phyloP scores from a whole-genome alignment of 2,888 invertebrate species.

The Microplitis manilae region DNA sequence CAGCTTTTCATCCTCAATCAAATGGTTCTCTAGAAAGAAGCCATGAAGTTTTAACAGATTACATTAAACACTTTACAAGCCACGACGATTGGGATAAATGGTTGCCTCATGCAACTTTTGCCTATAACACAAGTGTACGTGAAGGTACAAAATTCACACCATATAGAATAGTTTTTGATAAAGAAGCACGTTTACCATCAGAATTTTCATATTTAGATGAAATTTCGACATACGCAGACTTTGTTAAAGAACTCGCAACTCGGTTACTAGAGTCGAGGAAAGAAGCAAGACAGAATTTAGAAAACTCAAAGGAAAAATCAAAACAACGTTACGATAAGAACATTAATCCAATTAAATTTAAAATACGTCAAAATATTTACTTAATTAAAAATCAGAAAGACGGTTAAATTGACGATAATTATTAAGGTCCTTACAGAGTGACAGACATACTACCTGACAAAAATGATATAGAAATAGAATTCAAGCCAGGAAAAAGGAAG shows the following conservation, averaged over 20 bases:
- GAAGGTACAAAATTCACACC: slow-evolving; percentile 36
- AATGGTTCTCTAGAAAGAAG: slow-evolving; percentile 39
- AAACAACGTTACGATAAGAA: slow-evolving; percentile 33
- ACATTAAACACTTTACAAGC: slow-evolving; percentile 24
- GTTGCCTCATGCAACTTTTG: slow-evolving; percentile 13
- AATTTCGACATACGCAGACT: slow-evolving; percentile 18
- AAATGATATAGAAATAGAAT: slow-evolving; percentile 14
- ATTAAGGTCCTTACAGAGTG: slow-evolving; percentile 34
- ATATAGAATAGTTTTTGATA: slow-evolving; percentile 24
- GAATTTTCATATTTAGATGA: not conserved
- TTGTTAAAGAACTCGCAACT: slow-evolving; percentile 11
- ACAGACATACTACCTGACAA: slow-evolving; percentile 9
- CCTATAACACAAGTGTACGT: slow-evolving; percentile 29
- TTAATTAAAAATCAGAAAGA: slow-evolving; percentile 34
- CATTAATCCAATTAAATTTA: slow-evolving; percentile 26
- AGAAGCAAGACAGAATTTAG: slow-evolving; percentile 22
- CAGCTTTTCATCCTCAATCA: slow-evolving; percentile 44
- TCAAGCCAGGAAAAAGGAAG: not conserved
- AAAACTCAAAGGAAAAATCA: slow-evolving; percentile 11
- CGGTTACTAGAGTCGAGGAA: slow-evolving; percentile 2
- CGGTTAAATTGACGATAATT: slow-evolving; percentile 39
- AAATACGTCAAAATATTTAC: slow-evolving; percentile 34
- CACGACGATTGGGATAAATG: slow-evolving; percentile 27
- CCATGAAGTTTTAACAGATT: slow-evolving; percentile 31
- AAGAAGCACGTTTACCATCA: slow-evolving; percentile 23